phyloP scores from a whole-genome alignment of 2,113 vertebrate genomes.

The Anseranas semipalmata region DNA sequence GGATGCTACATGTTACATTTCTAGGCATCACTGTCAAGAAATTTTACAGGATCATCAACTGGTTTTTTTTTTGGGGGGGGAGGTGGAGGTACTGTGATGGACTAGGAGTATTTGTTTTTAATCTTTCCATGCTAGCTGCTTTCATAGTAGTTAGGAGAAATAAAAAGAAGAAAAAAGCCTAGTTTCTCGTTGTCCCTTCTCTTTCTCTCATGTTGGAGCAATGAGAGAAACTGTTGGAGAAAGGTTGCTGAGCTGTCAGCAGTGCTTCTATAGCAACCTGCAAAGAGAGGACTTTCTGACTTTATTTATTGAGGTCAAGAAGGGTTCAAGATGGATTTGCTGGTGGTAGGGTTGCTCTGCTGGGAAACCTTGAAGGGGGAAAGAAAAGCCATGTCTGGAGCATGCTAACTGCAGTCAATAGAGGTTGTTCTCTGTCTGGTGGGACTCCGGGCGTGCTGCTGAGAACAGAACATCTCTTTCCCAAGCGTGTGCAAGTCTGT shows the following conservation, averaged over 20 bases:
- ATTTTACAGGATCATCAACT: background rate
- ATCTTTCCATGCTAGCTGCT: background rate
- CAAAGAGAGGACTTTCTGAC: fast-evolving
- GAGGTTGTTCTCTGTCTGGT: background rate
- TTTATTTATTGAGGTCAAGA: background rate
- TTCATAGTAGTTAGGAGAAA: background rate
- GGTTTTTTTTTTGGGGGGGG: background rate
- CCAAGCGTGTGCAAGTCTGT: background rate
- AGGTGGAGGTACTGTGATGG: background rate
- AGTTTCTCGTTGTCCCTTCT: background rate
- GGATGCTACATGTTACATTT: background rate
- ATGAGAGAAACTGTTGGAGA: background rate
- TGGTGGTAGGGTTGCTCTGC: background rate
- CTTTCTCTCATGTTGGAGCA: background rate
- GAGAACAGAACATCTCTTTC: background rate
- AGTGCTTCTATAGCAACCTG: background rate
- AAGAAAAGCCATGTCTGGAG: background rate
- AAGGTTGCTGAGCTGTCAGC: background rate
- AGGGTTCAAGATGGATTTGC: background rate
- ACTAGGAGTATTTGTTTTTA: background rate
- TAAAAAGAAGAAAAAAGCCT: background rate
- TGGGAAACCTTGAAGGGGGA: background rate
- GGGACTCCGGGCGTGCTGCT: too few relatives aligned
- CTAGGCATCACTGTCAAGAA: background rate
- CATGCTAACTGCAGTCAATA: fast-evolving